Percentiles rank a stretch among this genome's conserved stretches.
Evolutionary conservation across 1,140 invertebrate species (phyloP).

Genomic region (Monomorium pharaonis): DNA sequence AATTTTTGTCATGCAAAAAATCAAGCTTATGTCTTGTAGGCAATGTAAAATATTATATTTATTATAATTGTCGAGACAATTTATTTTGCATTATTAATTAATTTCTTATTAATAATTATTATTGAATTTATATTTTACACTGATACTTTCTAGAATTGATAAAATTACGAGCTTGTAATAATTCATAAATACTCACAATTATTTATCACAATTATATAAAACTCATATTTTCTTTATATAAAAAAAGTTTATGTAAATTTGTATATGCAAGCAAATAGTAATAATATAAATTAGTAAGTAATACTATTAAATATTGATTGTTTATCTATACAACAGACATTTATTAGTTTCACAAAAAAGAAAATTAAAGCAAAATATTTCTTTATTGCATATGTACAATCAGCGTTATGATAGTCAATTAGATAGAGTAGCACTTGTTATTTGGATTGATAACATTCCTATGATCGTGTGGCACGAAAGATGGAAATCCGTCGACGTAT

Average conservation of each 20-base stretch:
- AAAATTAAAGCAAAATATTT: background rate
- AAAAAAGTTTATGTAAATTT: too few relatives aligned
- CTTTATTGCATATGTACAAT: background rate
- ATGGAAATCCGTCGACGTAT: constrained; percentile 63
- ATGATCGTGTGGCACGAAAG: constrained; percentile 54
- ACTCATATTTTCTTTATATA: background rate
- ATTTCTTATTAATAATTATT: too few relatives aligned
- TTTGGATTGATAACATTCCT: background rate
- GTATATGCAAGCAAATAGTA: too few relatives aligned
- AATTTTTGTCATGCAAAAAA: background rate
- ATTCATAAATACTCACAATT: background rate
- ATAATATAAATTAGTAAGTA: too few relatives aligned
- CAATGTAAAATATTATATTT: background rate
- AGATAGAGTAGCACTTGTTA: background rate
- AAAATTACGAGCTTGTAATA: background rate
- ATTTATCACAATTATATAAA: background rate
- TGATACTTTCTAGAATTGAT: background rate
- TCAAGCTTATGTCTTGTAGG: background rate
- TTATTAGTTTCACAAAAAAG: background rate
- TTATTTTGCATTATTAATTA: background rate
- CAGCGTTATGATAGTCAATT: background rate
- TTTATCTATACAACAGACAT: too few relatives aligned
- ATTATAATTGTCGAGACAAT: background rate
- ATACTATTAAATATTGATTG: too few relatives aligned
- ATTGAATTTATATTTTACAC: too few relatives aligned